Evolutionary conservation across 2,888 invertebrate species (phyloP).

Genomic region (Drosophila birchii): DNA sequence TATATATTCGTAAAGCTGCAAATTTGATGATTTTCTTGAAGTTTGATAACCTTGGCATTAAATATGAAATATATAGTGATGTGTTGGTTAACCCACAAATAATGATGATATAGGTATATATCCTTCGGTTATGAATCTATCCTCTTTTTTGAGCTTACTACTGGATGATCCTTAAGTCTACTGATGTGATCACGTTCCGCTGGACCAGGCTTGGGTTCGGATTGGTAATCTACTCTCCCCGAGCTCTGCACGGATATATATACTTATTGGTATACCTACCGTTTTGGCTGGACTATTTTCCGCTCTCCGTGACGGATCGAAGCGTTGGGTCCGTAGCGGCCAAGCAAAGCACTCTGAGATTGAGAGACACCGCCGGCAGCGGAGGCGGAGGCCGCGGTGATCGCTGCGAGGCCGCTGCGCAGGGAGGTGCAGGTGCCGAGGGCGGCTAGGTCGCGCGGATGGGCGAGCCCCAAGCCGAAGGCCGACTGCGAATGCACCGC

Average conservation of each 20-base stretch:
- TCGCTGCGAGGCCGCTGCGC: conserved; percentile 79
- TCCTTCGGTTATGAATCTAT: neutral
- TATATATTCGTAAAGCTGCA: neutral
- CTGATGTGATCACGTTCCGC: too few species aligned
- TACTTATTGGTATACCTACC: conserved; percentile 74
- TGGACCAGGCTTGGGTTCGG: too few species aligned
- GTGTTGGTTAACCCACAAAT: neutral
- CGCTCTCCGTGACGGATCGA: conserved; percentile 83
- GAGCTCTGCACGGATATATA: neutral
- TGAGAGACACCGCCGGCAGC: conserved; percentile 71
- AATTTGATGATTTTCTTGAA: neutral
- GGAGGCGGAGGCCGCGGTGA: conserved; percentile 72
- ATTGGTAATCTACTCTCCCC: neutral
- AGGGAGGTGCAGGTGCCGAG: conserved; percentile 67
- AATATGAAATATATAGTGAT: neutral
- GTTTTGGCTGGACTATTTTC: conserved; percentile 83
- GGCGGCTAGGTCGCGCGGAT: conserved; percentile 75
- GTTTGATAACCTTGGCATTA: neutral
- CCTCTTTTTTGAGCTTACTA: neutral
- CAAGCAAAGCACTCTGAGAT: conserved; percentile 74
- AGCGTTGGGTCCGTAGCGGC: conserved; percentile 80
- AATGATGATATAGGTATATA: too few species aligned
- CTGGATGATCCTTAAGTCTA: neutral
- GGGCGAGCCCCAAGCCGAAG: conserved; percentile 68
- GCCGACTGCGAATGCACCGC: conserved; percentile 82